A percentile compares a stretch with the other conserved stretches of the same genome.
Conservation (phyloP, 2,797 vertebrate genomes). For the Pantherophis vulpinus region DNA sequence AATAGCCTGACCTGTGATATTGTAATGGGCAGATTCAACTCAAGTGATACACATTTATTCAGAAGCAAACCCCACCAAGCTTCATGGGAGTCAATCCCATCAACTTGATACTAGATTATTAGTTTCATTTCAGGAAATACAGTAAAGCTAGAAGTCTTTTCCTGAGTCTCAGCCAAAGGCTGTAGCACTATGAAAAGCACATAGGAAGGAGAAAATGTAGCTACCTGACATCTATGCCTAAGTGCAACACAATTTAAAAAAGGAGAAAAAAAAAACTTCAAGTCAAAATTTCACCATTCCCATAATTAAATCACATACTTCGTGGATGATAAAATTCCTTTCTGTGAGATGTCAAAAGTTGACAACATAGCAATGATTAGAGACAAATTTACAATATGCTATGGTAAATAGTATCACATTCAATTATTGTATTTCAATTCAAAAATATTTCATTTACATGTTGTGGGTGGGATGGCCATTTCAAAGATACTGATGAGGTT, state of each 20-base stretch:
- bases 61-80: not conserved
- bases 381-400: slow-evolving; percentile 82
- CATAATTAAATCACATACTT: slow-evolving; percentile 75
- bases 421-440: slow-evolving; percentile 77
- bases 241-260: slow-evolving; percentile 83
- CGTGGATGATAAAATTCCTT: slow-evolving; percentile 73
- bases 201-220: slow-evolving; percentile 81
- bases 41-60: not conserved
- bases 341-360: slow-evolving; percentile 81
- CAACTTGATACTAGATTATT: not conserved
- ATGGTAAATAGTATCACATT: slow-evolving; percentile 81
- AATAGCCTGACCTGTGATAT: not conserved
- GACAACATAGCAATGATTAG: slow-evolving; percentile 83
- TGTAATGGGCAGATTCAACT: slow-evolving; percentile 31
- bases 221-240: slow-evolving; percentile 82
- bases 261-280: slow-evolving; percentile 72
- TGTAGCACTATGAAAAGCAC: slow-evolving; percentile 84
- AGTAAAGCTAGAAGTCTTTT: slow-evolving; percentile 63
- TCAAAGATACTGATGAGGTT: slow-evolving; percentile 83
- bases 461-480: slow-evolving; percentile 75
- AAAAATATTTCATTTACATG: slow-evolving; percentile 70
- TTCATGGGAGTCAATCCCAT: slow-evolving; percentile 1
- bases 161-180: slow-evolving; percentile 69
- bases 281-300: slow-evolving; percentile 83
- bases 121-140: slow-evolving; percentile 66